A percentile compares a stretch with the other conserved stretches of the same genome.
These are phyloP conservation scores for Bombus pyrosoma DNA, from an alignment of 1,140 invertebrate genomes.

Conservation along the genomic window DNA sequence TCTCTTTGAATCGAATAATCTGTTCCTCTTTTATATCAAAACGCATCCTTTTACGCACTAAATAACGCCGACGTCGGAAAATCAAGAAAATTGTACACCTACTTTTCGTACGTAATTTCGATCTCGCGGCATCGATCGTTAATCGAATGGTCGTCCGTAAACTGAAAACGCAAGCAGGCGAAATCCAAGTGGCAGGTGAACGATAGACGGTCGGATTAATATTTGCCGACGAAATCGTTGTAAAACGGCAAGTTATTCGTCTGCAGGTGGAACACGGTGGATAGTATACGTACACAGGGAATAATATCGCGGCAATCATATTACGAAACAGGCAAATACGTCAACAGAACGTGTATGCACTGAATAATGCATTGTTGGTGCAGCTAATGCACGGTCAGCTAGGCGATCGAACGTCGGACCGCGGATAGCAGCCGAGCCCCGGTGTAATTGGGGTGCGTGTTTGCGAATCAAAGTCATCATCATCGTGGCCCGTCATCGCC, in stretches of 20 bases:
- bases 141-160: not conserved
- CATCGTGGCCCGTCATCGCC: slow-evolving; percentile 74
- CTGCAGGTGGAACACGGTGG: slow-evolving; percentile 20
- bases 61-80: too few species aligned
- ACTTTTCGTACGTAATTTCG: not conserved
- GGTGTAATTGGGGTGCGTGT: slow-evolving; percentile 81
- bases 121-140: not conserved
- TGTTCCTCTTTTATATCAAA: too few species aligned
- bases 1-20: too few species aligned
- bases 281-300: slow-evolving; percentile 63
- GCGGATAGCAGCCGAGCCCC: slow-evolving; percentile 66
- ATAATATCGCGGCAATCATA: slow-evolving; percentile 80
- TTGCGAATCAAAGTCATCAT: slow-evolving; percentile 83
- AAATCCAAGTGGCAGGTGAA: slow-evolving; percentile 25
- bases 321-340: slow-evolving; percentile 80
- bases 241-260: slow-evolving; percentile 55
- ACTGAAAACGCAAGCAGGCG: too few species aligned
- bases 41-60: too few species aligned
- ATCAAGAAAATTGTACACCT: too few species aligned
- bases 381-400: slow-evolving; percentile 82
- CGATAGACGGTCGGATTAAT: slow-evolving; percentile 48
- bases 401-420: slow-evolving; percentile 50
- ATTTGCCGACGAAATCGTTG: slow-evolving; percentile 51
- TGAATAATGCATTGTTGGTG: slow-evolving; percentile 83
- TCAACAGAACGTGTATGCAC: slow-evolving; percentile 78